phyloP scores from a whole-genome alignment of 1,140 invertebrate genomes.

The Sycophaga agraensis region DNA sequence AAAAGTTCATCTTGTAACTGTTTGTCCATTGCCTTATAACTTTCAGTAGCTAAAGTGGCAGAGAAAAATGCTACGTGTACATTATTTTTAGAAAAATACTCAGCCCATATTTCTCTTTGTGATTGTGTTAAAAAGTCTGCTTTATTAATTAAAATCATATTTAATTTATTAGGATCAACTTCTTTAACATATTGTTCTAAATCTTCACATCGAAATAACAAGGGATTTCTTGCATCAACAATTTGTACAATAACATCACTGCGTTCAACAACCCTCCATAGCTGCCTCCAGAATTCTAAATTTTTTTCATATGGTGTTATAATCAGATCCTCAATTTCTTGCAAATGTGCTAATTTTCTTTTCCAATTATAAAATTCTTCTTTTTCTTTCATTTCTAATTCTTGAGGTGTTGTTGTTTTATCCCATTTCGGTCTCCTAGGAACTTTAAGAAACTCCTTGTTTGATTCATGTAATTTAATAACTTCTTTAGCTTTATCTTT shows the following conservation, averaged over 20 bases:
- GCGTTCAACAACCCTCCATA: constrained; percentile 97
- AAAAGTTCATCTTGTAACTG: constrained; percentile 16
- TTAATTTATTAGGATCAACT: constrained; percentile 74
- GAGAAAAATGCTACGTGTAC: constrained; percentile 84
- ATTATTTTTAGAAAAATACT: constrained; percentile 76
- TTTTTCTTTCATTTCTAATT: constrained; percentile 76
- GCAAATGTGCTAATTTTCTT: constrained; percentile 73
- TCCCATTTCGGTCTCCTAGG: constrained; percentile 86
- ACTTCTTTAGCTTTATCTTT: constrained; percentile 64
- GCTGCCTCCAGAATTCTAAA: constrained; percentile 96
- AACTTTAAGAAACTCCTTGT: constrained; percentile 71
- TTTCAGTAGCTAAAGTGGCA: constrained; percentile 65
- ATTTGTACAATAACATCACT: constrained; percentile 96
- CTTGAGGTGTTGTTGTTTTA: constrained; percentile 70
- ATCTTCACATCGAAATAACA: constrained; percentile 92
- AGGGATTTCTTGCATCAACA: constrained; percentile 94
- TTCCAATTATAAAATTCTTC: constrained; percentile 88
- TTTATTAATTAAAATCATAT: constrained; percentile 92
- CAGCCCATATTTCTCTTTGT: constrained; percentile 83
- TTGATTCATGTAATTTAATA: constrained; percentile 67
- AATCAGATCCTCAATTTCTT: constrained; percentile 78
- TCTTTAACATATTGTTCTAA: constrained; percentile 93
- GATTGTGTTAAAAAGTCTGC: constrained; percentile 86
- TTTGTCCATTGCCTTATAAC: constrained; percentile 37
- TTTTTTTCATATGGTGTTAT: constrained; percentile 98